Evolutionary conservation across 2,888 invertebrate genomes (phyloP), one percentile per base, ranked within the genome.

Genomic region (Hypomecis atomaria): DNA sequence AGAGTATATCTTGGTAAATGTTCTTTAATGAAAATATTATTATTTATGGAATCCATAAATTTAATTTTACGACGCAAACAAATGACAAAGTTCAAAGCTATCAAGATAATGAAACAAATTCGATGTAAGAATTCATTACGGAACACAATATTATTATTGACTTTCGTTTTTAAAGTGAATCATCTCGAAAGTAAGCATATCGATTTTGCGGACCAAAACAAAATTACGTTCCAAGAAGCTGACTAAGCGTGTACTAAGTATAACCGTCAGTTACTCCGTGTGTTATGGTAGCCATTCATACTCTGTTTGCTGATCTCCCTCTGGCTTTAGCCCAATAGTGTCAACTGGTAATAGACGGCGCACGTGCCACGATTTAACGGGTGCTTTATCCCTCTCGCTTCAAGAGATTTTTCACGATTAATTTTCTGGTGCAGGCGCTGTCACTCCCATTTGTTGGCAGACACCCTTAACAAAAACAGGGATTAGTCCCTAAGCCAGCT

Each of bases 341-440:
- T 89, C 90, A 88, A 86, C 87, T 84, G 86, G 84, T 89, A 89
- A 91, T 87, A 89, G 90, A 89, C 87, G 83, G 82, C 79, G 86
- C 90, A 89, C 91, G 91, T 90, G 91, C 79, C 87, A 67, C 80
- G 89, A 84, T 86, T 91, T 89, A 90, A 79, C 84, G 82, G 70
- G 72, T 77, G 78, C 75, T 84, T 81, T 82, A 76, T 82, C 81
- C 84, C 78, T 65, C 65, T 60, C 74, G 79, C 78, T 57, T 83
- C 76, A 82, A 85, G 81, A 86, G 87, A 90, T 90, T 91, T 90
- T 91, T 88, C 90, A 88, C 88, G 88, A 90, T 90, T 90, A 90
- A 91, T 91, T 89, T 86, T 86, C 84, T 86, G 82, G 83, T 84
- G 84, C 81, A 85, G 81, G 81, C 78, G 81, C 87, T 90, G 90